Percentiles rank a stretch among this genome's conserved stretches.
phyloP scores from a whole-genome alignment of 2,888 invertebrate species.

The Orthonevra nobilis region DNA sequence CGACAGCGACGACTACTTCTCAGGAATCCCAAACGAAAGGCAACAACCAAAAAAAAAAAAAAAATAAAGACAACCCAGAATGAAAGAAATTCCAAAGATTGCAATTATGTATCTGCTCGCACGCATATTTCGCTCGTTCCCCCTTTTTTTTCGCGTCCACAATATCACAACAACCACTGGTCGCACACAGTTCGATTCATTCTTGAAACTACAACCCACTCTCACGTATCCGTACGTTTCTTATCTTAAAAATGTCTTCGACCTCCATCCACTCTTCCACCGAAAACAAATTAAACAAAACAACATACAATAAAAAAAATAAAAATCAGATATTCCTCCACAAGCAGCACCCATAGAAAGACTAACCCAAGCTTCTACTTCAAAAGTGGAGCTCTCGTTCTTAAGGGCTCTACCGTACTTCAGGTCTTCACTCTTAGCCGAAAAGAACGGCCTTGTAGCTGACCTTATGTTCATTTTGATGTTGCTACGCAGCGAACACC shows the following conservation, averaged over 20 bases:
- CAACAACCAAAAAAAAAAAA: conserved; percentile 11
- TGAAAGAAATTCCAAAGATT: conserved; percentile 57
- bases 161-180: conserved; percentile 20
- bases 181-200: conserved; percentile 24
- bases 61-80: too few relatives aligned
- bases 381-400: conserved; percentile 36
- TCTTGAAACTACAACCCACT: conserved; percentile 44
- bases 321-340: conserved; percentile 58
- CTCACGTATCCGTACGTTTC: conserved; percentile 12
- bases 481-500: conserved; percentile 51
- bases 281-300: conserved; percentile 36
- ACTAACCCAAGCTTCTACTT: background rate
- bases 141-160: background rate
- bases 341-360: conserved; percentile 47
- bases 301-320: conserved; percentile 29
- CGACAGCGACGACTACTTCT: conserved; percentile 38
- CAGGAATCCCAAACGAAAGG: conserved; percentile 40
- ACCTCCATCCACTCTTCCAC: conserved; percentile 6
- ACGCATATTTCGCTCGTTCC: conserved; percentile 29
- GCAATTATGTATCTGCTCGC: conserved; percentile 63
- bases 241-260: conserved; percentile 27
- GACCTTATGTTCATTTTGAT: conserved; percentile 67
- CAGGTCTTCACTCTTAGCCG: conserved; percentile 1
- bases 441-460: conserved; percentile 69
- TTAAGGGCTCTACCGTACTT: conserved; percentile 24